Percentiles rank a stretch among this genome's conserved stretches.
phyloP scores from a whole-genome alignment of 2,113 vertebrate species.

The Perognathus longimembris region DNA sequence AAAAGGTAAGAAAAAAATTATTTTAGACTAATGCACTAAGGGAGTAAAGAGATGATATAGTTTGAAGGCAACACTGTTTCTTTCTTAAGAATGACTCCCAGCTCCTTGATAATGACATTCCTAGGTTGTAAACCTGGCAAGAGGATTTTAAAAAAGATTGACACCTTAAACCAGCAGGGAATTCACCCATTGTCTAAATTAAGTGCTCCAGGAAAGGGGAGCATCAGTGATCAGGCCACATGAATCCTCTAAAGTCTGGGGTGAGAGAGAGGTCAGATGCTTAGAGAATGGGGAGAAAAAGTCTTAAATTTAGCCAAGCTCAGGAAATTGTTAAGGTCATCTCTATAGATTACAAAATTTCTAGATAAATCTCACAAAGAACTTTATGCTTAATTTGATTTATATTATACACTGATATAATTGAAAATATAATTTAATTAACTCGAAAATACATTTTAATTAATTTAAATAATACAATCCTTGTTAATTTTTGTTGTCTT shows the following conservation, averaged over 20 bases:
- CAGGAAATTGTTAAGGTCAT: background rate
- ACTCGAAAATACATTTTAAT: background rate
- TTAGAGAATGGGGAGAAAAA: background rate
- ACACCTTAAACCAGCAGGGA: background rate
- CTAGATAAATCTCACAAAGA: background rate
- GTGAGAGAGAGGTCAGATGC: background rate
- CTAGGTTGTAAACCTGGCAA: background rate
- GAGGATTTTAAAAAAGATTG: background rate
- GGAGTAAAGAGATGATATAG: background rate
- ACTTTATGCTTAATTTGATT: background rate
- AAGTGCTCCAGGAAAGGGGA: background rate
- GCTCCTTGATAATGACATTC: background rate
- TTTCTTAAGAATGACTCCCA: background rate
- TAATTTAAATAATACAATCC: background rate
- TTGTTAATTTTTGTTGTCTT: background rate
- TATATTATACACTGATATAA: too few species aligned
- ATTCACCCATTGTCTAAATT: conserved; percentile 2
- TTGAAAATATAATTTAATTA: too few species aligned
- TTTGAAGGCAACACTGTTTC: background rate
- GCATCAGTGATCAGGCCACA: background rate
- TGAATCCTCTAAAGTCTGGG: background rate
- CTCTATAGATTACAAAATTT: background rate
- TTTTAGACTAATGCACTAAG: background rate
- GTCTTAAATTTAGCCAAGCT: background rate
- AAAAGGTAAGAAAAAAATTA: background rate